Evolutionary conservation across 35 echinoderm and acorn worm species (phyloP), one percentile per base, ranked within the genome.

Genomic region (Stichopus chloronotus): DNA sequence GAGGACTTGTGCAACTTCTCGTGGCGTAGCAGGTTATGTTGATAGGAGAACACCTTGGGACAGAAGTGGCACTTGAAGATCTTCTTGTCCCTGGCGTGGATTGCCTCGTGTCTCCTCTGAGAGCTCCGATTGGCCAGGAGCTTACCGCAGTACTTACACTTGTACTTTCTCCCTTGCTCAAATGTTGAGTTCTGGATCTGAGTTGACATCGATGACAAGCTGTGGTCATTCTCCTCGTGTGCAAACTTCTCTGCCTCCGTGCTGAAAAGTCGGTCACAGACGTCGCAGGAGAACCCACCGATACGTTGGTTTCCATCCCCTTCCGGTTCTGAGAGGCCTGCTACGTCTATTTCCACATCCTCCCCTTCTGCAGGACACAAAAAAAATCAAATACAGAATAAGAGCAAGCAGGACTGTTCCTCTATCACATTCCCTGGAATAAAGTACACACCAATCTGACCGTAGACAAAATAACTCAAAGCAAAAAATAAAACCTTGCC

Each of bases 61-160:
- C 87, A 89, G 22, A 71, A 54, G 20, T 89, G 59, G 30, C 87
- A 89, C 4, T 25, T 52, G 21, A 63, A 65, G 0, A 71, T 10
- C 59, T 71, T 89, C 57, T 43, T n/a, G 55, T 89, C 13, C 21
- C 87, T 21, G 8, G 52, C 59, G 60, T 89, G 87, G 87, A 89
- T 23, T 3, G 60, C 61, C 55, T 89, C 87, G 59, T 89, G 87
- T 89, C 87, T 58, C 25, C 57, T 23, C 25, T 30, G 59, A n/a
- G 23, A 71, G 87, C 14, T 89, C 2, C 7, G 13, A 61, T 63
- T 63, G 16, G 87, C 87, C 17, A 89, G 25, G 2, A 63, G 61
- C 25, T 71, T 89, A 72, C n/a, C 17, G 60, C 87, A 89, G 13
- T 89, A 89, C 87, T 25, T 89, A 25, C 87, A 89, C 21, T 72